Evolutionary conservation across 1,140 invertebrate species (phyloP).

Genomic region (Drosophila micromelanica): DNA sequence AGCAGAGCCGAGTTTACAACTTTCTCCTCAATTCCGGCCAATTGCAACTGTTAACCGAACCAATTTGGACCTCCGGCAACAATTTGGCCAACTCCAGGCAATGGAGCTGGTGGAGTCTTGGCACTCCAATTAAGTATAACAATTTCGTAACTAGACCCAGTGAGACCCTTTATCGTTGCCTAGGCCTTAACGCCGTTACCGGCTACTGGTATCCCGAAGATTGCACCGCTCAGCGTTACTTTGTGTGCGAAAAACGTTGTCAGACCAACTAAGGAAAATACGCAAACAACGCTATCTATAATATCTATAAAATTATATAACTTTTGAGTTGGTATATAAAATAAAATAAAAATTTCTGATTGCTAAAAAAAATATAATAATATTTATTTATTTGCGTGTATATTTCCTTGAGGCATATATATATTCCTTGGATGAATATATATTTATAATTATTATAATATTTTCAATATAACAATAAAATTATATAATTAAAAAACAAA

Average conservation of each 20-base stretch:
- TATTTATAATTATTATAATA: too few species aligned
- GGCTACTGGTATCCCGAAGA: slow-evolving; percentile 1
- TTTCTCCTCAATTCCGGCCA: background rate
- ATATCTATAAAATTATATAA: background rate
- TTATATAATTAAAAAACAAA: too few species aligned
- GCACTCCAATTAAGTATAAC: background rate
- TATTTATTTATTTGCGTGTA: too few species aligned
- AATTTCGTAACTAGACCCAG: background rate
- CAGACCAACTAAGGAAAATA: background rate
- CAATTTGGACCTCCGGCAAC: slow-evolving; percentile 28
- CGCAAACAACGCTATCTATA: background rate
- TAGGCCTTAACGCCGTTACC: background rate
- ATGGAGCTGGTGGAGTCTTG: slow-evolving; percentile 24
- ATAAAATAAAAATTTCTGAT: slow-evolving; percentile 31
- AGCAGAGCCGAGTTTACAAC: background rate
- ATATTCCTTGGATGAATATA: too few species aligned
- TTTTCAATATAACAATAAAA: too few species aligned
- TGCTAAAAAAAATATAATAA: slow-evolving; percentile 6
- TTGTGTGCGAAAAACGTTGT: slow-evolving; percentile 32
- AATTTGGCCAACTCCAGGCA: slow-evolving; percentile 7
- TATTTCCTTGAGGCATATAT: too few species aligned
- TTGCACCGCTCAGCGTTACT: slow-evolving; percentile 14
- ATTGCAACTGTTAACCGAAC: slow-evolving; percentile 1
- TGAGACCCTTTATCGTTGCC: background rate
- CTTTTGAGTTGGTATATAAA: background rate